Evolutionary conservation across 1,140 invertebrate species (phyloP), one percentile per base, ranked within the genome.

Genomic region (Drosophila orosa): DNA sequence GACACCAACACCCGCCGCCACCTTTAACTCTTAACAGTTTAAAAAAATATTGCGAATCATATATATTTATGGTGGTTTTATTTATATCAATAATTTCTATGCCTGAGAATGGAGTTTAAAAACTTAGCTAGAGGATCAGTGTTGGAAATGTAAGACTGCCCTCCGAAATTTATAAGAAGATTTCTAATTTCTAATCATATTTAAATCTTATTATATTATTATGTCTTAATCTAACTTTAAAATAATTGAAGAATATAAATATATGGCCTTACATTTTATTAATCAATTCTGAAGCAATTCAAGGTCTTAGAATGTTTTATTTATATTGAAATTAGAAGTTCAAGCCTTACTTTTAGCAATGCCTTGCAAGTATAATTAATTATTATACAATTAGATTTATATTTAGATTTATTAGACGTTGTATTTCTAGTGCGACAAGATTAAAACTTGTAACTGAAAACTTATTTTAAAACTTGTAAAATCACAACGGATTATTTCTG

Each of bases 1-100:
- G 54, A 40, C 57, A 68, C 71, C 19, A 1, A 35, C 27, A 35
- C 50, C n/a, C 47, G 22, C 58, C 52, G 57, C 66, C 66, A 37
- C 37, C 60, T 47, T 39, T 13, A 24, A 17, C 29, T 13, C 31
- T 0, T 47, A 50, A 19, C 42, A 67, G 31, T 63, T 1, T 17
- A 5, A 27, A 24, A 29, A 50, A 67, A 31, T 47, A 29, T n/a
- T 17, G n/a, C 24, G 24, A 17, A 15, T 4, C 8, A 48, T 2
- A 5, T 10, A 13, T 33, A 52, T 50, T 19, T 5, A 31, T 1
- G 7, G 8, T n/a, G 12, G 0, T 0, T 47, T 25, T 5, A 45
- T n/a, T 24, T 45, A n/a, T 5, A 2, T 5, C 5, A 25, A 27
- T 12, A 17, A n/a, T 47, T 10, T n/a, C 1, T 9, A 0, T 12